Conservation (phyloP, 2,888 invertebrate species). For the Papilio elwesi region DNA sequence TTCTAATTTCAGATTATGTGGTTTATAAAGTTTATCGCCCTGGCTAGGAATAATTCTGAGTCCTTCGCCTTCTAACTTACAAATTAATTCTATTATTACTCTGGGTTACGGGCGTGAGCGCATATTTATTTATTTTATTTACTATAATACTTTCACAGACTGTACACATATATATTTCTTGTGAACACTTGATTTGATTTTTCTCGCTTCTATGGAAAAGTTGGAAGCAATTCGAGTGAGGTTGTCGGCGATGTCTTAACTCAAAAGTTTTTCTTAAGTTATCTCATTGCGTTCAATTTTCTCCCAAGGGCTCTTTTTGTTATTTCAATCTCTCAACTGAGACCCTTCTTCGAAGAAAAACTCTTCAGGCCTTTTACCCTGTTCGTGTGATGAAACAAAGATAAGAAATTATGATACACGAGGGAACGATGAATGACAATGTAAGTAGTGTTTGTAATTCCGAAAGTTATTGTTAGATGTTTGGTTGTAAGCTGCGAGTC, state of each 20-base stretch:
- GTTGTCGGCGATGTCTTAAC: slow-evolving; percentile 22
- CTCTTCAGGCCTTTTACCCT: slow-evolving; percentile 11
- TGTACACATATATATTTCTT: background rate
- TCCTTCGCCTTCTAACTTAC: too few relatives aligned
- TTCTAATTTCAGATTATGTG: too few relatives aligned
- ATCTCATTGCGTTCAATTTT: slow-evolving; percentile 29
- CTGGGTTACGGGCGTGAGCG: too few relatives aligned
- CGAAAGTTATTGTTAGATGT: too few relatives aligned
- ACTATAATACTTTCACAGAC: too few relatives aligned
- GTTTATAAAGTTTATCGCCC: too few relatives aligned
- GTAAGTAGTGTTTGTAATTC: background rate
- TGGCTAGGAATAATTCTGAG: too few relatives aligned
- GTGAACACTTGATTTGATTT: background rate
- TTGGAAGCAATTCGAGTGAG: slow-evolving; percentile 25
- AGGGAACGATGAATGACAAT: background rate
- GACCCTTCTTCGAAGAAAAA: slow-evolving; percentile 13
- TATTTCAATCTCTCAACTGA: slow-evolving; percentile 26
- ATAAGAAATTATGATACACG: background rate
- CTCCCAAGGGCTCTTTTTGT: slow-evolving; percentile 25
- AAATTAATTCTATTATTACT: too few relatives aligned
- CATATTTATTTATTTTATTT: too few relatives aligned
- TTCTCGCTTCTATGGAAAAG: slow-evolving; percentile 14
- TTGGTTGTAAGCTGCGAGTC: too few relatives aligned
- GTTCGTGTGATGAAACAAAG: slow-evolving; percentile 4
- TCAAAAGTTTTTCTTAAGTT: slow-evolving; percentile 33